Evolutionary conservation across 2,113 vertebrate species (phyloP).

Genomic region (Fulmarus glacialis): DNA sequence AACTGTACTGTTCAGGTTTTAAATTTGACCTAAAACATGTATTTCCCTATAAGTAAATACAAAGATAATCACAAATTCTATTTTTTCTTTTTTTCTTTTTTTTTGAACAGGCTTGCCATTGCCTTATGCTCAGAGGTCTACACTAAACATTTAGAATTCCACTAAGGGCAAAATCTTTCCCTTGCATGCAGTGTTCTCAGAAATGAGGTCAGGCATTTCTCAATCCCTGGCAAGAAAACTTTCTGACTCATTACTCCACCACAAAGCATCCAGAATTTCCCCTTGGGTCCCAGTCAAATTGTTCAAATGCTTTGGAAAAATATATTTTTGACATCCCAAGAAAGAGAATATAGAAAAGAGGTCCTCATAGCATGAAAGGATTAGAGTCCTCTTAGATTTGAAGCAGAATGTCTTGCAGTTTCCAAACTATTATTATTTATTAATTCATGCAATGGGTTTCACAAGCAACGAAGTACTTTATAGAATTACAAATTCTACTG

Average conservation of each 20-base stretch:
- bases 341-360: constrained; percentile 25
- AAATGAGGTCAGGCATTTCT: constrained; percentile 55
- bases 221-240: constrained; percentile 28
- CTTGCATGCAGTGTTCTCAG: constrained; percentile 27
- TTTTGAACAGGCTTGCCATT: background rate
- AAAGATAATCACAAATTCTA: background rate
- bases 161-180: constrained; percentile 44
- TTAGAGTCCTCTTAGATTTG: background rate
- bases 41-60: background rate
- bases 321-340: constrained; percentile 49
- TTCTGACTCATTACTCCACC: constrained; percentile 56
- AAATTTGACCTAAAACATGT: background rate
- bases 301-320: constrained; percentile 67
- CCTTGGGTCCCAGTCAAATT: constrained; percentile 59
- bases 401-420: background rate
- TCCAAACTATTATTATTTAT: constrained; percentile 21
- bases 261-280: constrained; percentile 55
- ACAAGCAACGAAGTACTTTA: background rate
- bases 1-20: background rate
- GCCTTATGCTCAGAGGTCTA: background rate
- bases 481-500: constrained; percentile 1
- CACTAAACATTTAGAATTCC: constrained; percentile 42
- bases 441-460: background rate
- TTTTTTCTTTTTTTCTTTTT: background rate
- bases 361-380: background rate